These are phyloP conservation scores for Dermatemys mawii DNA, from an alignment of 2,113 vertebrate species.

Conservation along the genomic window DNA sequence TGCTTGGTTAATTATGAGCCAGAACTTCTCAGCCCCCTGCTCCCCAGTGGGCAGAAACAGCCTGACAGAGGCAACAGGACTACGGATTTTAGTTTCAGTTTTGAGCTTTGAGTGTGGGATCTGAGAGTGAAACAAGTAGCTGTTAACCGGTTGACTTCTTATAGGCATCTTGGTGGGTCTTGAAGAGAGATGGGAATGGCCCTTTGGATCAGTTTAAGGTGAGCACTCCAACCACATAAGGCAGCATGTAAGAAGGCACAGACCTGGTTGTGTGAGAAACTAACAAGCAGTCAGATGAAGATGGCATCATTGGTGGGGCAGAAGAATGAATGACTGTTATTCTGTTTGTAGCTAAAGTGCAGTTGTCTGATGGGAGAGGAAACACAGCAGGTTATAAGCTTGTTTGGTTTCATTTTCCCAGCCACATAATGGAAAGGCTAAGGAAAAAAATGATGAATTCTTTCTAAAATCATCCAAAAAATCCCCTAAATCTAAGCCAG, in stretches of 20 bases:
- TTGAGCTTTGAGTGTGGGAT: neutral
- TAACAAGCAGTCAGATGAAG: neutral
- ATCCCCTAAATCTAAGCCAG: neutral
- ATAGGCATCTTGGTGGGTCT: neutral
- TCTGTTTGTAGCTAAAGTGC: constrained; percentile 13
- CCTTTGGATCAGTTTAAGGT: neutral
- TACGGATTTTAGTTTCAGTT: neutral
- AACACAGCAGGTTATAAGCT: neutral
- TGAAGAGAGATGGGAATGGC: neutral
- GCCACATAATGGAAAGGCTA: neutral
- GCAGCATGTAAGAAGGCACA: rapidly evolving
- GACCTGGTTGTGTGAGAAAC: neutral
- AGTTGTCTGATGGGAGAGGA: constrained; percentile 22
- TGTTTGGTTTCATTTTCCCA: constrained; percentile 38
- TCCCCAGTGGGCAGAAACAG: neutral
- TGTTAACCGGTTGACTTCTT: neutral
- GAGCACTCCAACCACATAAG: neutral
- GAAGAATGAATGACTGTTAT: constrained; percentile 24
- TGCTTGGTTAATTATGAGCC: neutral
- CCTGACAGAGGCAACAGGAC: neutral
- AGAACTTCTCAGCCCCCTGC: neutral
- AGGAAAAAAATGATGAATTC: constrained; percentile 24
- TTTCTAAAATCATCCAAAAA: neutral
- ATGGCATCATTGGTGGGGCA: neutral
- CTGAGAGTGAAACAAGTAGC: neutral